Conservation (phyloP, 1,140 invertebrate genomes). For the Heliothis virescens region DNA sequence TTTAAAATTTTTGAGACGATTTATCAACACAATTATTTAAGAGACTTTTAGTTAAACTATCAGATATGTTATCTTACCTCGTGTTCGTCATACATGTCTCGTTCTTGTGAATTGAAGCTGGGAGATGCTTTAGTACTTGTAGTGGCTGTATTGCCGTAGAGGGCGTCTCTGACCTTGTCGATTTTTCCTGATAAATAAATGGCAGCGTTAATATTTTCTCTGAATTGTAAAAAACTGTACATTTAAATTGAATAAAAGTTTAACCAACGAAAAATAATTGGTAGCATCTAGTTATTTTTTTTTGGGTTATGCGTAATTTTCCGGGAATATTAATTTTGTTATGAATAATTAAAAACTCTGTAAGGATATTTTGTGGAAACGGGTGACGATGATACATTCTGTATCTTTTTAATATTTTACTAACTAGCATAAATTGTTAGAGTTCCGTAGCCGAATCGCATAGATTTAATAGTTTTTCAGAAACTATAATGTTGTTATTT, state of each 20-base stretch:
- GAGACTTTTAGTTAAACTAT: background rate
- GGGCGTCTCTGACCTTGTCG: constrained; percentile 76
- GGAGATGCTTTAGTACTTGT: constrained; percentile 74
- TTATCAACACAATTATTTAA: constrained; percentile 28
- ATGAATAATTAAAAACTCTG: too few relatives aligned
- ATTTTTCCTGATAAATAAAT: constrained; percentile 71
- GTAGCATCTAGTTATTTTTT: too few relatives aligned
- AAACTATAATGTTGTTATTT: too few relatives aligned
- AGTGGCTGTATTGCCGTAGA: constrained; percentile 69
- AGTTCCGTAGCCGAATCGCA: too few relatives aligned
- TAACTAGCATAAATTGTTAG: too few relatives aligned
- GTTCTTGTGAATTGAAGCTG: constrained; percentile 77
- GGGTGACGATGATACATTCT: too few relatives aligned
- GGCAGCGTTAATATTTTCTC: background rate
- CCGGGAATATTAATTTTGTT: too few relatives aligned
- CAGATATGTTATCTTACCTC: constrained; percentile 65
- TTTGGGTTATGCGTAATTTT: background rate
- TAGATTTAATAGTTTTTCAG: too few relatives aligned
- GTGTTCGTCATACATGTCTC: constrained; percentile 80
- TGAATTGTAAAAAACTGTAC: background rate
- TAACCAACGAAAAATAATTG: background rate
- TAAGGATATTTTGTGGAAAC: too few relatives aligned
- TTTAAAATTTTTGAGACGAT: too few relatives aligned
- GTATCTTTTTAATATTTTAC: too few relatives aligned
- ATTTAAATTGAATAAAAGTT: too few relatives aligned